Evolutionary conservation across 2,888 invertebrate species (phyloP), one percentile per base, ranked within the genome.

Genomic region (Lacanobia wlatinum): DNA sequence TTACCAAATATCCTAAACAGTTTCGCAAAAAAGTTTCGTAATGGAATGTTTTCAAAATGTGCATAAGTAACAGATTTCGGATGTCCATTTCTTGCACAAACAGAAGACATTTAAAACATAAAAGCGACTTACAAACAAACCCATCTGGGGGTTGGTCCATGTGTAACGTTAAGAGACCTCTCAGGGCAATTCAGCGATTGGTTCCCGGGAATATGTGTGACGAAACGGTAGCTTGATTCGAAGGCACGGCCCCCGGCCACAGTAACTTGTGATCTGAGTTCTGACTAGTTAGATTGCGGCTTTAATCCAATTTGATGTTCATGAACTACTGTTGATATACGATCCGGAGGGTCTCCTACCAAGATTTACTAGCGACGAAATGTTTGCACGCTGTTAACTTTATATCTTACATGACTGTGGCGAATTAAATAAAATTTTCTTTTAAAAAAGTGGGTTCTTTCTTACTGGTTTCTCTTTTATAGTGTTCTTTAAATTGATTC

Each of bases 231-330:
- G 79, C 77, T 77, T 74, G 78, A 76, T 79, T 77, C 75, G 72
- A 73, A 84, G 77, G 73, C 83, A 80, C 71, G 80, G 79, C 79
- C 82, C 77, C 79, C 75, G 83, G 75, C 80, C 84, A 72, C 81
- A 83, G 81, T 86, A 90, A 90, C 90, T 91, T 88, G 89, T 84
- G 88, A 88, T 88, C 89, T 83, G 84, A 87, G 84, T 88, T 88
- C 83, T 79, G 86, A 86, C 87, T 89, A 89, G 90, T 91, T 90
- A 88, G 88, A 89, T 90, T 90, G 88, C 86, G 90, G 89, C 82
- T 88, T 88, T 90, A 90, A 91, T 91, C 88, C 88, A 88, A 90
- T 91, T 90, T 87, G 87, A 87, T 87, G 90, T 90, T 90, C 87
- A 83, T 88, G 87, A 88, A 89, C 89, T 89, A 80, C 84, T 88